Evolutionary conservation across 2,113 vertebrate genomes (phyloP), one percentile per base, ranked within the genome.

Genomic region (Sturnira hondurensis): DNA sequence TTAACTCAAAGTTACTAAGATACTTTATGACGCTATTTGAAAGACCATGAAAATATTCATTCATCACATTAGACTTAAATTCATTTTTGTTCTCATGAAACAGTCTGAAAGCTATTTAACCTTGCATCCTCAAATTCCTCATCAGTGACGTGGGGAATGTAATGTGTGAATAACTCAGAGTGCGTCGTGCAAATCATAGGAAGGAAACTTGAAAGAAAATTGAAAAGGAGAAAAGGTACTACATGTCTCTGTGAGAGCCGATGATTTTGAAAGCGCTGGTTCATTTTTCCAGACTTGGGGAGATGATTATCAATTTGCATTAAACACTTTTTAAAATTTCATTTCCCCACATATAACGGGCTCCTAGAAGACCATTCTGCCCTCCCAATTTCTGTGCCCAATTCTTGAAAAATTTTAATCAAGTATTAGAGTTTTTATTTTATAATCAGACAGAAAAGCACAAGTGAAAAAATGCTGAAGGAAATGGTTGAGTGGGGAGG

Each of bases 181-280:
- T 6, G 7, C 24, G 0, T 38, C 50, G 4, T 61, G 78, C 91
- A 52, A 82, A 65, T 89, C 38, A 58, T 5, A 84, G 36, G 33
- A 85, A 43, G 71, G 68, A 77, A 95, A 90, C 31, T 9, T 90
- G 58, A 92, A 94, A 88, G 50, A 61, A 86, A 94, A 92, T 14
- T 77, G 38, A 87, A 89, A 89, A 91, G 68, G 33, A 71, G 36
- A 73, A 61, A 31, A 78, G 63, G 8, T 80, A 56, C 4, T 74
- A 1, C 78, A 22, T 82, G 76, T 56, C 47, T 70, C 2, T 43
- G 26, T 78, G 28, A 73, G 38, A 15, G 26, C 38, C 86, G 71
- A 43, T 36, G 36, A 54, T 61, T 73, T 73, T 52, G 43, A 76
- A 95, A 93, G 45, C 33, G 63, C 16, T 14, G 15, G 6, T 95